Percentiles rank a stretch among this genome's conserved stretches.
phyloP scores from a whole-genome alignment of 2,797 vertebrate genomes.

The Cyclura pinguis region DNA sequence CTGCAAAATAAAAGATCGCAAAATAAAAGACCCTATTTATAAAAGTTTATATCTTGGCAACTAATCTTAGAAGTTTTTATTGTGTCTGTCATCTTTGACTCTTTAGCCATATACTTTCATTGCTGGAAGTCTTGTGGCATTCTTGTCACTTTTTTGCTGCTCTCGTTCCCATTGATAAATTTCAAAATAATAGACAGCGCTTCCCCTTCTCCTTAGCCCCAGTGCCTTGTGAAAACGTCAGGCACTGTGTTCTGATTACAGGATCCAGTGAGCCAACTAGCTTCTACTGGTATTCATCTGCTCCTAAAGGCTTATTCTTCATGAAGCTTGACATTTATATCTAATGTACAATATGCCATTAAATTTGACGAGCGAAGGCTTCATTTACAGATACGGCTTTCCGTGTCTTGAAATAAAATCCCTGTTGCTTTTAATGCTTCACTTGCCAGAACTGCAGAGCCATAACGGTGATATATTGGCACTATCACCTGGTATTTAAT shows the following conservation, averaged over 20 bases:
- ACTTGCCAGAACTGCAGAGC: constrained; percentile 23
- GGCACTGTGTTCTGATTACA: neutral
- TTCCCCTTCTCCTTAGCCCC: neutral
- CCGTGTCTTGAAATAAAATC: constrained; percentile 32
- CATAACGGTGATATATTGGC: constrained; percentile 30
- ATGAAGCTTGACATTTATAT: constrained; percentile 33
- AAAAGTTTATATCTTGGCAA: neutral
- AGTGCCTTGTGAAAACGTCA: neutral
- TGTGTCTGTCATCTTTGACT: neutral
- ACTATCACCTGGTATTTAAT: constrained; percentile 19
- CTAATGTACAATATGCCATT: constrained; percentile 33
- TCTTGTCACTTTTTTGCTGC: neutral
- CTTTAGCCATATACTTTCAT: neutral
- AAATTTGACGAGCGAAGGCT: constrained; percentile 37
- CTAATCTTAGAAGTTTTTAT: neutral
- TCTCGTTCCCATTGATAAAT: neutral
- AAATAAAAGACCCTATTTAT: no score
- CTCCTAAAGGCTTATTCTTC: constrained; percentile 40
- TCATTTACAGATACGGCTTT: constrained; percentile 18
- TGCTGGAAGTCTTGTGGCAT: neutral
- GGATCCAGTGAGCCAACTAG: neutral
- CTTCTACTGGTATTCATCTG: neutral
- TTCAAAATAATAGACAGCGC: neutral
- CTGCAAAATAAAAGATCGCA: neutral
- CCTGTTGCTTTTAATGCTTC: constrained; percentile 24